A percentile compares a stretch with the other conserved stretches of the same genome.
These are phyloP conservation scores for Crocallis elinguaria DNA, from an alignment of 2,888 invertebrate genomes.

Conservation along the genomic window DNA sequence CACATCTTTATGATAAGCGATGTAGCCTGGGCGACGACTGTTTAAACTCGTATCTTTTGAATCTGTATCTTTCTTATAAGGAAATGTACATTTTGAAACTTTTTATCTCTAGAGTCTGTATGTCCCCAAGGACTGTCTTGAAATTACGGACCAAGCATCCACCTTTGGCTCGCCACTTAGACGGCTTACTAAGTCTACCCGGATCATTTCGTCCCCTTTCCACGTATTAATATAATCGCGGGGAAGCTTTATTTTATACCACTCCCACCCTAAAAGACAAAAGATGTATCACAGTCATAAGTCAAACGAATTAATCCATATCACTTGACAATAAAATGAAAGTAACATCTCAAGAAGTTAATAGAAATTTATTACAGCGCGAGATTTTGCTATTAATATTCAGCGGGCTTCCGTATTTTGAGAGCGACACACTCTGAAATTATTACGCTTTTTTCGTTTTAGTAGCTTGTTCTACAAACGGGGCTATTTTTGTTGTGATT, in stretches of 20 bases:
- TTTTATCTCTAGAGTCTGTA: constrained; percentile 21
- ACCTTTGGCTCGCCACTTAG: constrained; percentile 63
- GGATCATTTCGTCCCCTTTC: constrained; percentile 71
- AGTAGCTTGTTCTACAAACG: constrained; percentile 20
- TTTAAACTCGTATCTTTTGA: not conserved
- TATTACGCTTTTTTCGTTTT: constrained; percentile 24
- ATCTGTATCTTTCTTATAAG: not conserved
- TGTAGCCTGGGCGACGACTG: not conserved
- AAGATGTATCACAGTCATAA: constrained; percentile 84
- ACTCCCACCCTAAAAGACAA: constrained; percentile 68
- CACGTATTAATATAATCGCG: constrained; percentile 81
- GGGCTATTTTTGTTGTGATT: constrained; percentile 19
- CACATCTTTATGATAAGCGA: too few species aligned
- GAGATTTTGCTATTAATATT: constrained; percentile 45
- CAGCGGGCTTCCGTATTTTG: constrained; percentile 28
- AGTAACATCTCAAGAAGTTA: constrained; percentile 80
- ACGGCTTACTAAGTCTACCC: constrained; percentile 69
- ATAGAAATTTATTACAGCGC: constrained; percentile 77
- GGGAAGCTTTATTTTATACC: constrained; percentile 79
- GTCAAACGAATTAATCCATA: constrained; percentile 83
- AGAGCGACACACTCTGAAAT: constrained; percentile 25
- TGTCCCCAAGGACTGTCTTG: constrained; percentile 39
- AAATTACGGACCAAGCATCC: constrained; percentile 46
- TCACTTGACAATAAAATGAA: constrained; percentile 81
- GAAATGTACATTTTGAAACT: constrained; percentile 13